Percentiles rank a stretch among this genome's conserved stretches.
Conservation (phyloP, 2,797 vertebrate genomes). For the Enteromius trimaculatus region DNA sequence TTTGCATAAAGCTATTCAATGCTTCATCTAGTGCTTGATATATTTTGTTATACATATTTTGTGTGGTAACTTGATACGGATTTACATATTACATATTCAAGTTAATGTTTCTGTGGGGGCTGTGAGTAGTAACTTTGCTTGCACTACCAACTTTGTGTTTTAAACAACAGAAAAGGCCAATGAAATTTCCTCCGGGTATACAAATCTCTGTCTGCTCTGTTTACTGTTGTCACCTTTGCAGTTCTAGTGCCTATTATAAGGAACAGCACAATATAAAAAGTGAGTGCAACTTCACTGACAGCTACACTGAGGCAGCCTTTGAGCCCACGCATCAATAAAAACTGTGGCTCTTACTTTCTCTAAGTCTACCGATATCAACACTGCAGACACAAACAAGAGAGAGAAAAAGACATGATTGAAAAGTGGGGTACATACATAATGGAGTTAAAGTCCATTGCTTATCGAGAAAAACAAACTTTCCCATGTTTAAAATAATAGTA, state of each 20-base stretch:
- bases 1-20: background rate
- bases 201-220: constrained; percentile 53
- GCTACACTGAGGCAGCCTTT: constrained; percentile 60
- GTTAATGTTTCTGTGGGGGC: constrained; percentile 16
- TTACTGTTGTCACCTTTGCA: constrained; percentile 55
- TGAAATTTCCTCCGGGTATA: constrained; percentile 48
- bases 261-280: constrained; percentile 58
- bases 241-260: constrained; percentile 59
- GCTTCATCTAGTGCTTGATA: constrained; percentile 32
- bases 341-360: constrained; percentile 53
- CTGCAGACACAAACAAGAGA: constrained; percentile 48
- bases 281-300: constrained; percentile 55
- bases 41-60: constrained; percentile 11
- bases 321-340: constrained; percentile 66
- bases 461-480: constrained; percentile 30
- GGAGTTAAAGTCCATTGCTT: constrained; percentile 30
- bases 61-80: constrained; percentile 9
- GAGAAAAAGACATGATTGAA: constrained; percentile 28
- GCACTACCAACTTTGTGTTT: constrained; percentile 36
- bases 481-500: background rate
- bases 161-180: constrained; percentile 40
- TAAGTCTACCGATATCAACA: constrained; percentile 53
- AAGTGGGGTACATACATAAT: constrained; percentile 1
- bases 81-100: constrained; percentile 45
- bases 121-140: constrained; percentile 22